phyloP scores from a whole-genome alignment of 2,113 vertebrate genomes.

The Dinomys branickii region DNA sequence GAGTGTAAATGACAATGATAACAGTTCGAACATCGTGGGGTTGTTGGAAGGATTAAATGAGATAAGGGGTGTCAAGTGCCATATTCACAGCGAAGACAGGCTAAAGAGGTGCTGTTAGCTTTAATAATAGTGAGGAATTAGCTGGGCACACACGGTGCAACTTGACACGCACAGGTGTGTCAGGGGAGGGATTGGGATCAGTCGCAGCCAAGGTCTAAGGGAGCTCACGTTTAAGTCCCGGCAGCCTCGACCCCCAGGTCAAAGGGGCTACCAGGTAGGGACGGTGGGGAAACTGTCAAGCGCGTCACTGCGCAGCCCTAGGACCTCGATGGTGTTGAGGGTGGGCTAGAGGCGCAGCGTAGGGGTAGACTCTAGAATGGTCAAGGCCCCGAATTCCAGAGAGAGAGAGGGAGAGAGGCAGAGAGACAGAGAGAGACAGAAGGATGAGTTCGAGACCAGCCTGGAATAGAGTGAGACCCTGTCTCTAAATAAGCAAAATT shows the following conservation, averaged over 20 bases:
- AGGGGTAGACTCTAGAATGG: too few relatives aligned
- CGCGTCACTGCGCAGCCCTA: not conserved
- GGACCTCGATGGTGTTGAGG: not conserved
- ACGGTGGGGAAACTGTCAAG: not conserved
- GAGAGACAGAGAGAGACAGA: not conserved
- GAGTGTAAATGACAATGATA: not conserved
- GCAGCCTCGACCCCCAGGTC: not conserved
- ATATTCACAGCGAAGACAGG: not conserved
- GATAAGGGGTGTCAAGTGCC: not conserved
- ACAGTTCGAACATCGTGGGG: not conserved
- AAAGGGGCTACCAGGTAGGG: not conserved
- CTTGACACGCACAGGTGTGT: not conserved
- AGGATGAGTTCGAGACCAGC: not conserved
- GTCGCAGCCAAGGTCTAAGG: not conserved
- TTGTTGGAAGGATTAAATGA: slow-evolving; percentile 24
- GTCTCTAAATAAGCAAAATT: not conserved
- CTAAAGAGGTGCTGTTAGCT: not conserved
- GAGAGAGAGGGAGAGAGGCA: too few relatives aligned
- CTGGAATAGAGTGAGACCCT: not conserved
- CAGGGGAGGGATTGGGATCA: not conserved
- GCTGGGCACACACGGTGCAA: not conserved
- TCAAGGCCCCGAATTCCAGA: too few relatives aligned
- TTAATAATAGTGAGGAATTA: not conserved
- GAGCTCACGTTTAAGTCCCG: not conserved
- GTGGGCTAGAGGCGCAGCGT: not conserved